Evolutionary conservation across 2,113 vertebrate species (phyloP).

Genomic region (Dinomys branickii): DNA sequence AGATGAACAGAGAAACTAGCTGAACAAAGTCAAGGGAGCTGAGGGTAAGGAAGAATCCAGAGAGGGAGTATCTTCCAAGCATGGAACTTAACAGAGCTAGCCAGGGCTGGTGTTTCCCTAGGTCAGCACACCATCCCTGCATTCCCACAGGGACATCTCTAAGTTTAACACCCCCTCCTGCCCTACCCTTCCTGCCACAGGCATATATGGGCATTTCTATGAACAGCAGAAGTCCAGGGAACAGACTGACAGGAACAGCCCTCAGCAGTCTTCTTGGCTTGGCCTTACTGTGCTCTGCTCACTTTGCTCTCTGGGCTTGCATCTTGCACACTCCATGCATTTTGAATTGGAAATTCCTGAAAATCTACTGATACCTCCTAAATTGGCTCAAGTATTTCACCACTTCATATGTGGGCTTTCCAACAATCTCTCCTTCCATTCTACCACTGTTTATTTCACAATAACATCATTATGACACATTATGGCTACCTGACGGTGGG

Average conservation of each 20-base stretch:
- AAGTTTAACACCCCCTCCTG: neutral
- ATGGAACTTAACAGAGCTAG: neutral
- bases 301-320: neutral
- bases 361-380: neutral
- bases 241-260: neutral
- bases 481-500: accelerated
- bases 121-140: neutral
- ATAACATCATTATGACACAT: neutral
- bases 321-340: neutral
- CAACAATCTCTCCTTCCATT: neutral
- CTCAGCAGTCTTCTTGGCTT: neutral
- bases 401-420: neutral
- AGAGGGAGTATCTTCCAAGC: neutral
- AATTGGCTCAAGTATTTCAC: neutral
- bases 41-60: neutral
- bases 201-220: neutral
- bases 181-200: accelerated
- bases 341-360: neutral
- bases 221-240: neutral
- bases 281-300: neutral
- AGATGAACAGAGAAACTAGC: neutral
- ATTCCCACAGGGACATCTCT: neutral
- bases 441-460: neutral
- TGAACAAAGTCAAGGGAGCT: neutral
- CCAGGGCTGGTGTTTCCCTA: neutral